Evolutionary conservation across 2,797 vertebrate species (phyloP), one percentile per base, ranked within the genome.

Genomic region (Merluccius polli): DNA sequence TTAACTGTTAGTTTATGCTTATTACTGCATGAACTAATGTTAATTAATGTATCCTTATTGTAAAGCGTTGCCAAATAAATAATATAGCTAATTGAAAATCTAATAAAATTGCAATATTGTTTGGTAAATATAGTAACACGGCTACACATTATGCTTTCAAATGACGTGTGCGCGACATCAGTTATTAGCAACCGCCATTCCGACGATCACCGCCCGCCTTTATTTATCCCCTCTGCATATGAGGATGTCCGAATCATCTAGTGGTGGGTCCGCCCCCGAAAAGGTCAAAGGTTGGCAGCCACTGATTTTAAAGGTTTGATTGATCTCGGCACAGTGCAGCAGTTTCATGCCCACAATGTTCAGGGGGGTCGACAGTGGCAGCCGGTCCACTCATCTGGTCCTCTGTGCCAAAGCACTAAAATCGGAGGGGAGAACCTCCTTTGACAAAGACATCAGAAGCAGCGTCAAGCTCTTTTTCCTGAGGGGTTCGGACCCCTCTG

Each of bases 391-490:
- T 81, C 85, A 85, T 86, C 79, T 59, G 69, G 16, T 81, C 44
- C 59, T 3, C n/a, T 82, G 86, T 86, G 78, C 89, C 83, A 77
- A 82, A 87, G 82, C 48, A 83, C 83, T 87, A 81, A 88, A 81
- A 38, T 8, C 5, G 36, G 21, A 59, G n/a, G 8, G 24, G 59
- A 65, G 65, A 81, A 84, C 83, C 84, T 83, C 68, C 73, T 78
- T 78, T 84, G 80, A 91, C 85, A 91, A 91, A 92, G 91, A 92
- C 91, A 89, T 92, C 90, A 91, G 87, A 91, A 86, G 36, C 79
- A 86, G 83, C 82, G 85, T 88, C 81, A 68, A 77, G 75, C 84
- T 83, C 82, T 63, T 15, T 81, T 87, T 87, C 89, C 90, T 90
- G 83, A 80, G 89, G 90, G 92, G 52, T n/a, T 24, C 52, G 1